phyloP scores from a whole-genome alignment of 2,888 invertebrate species.

The Troides oblongomaculatus region DNA sequence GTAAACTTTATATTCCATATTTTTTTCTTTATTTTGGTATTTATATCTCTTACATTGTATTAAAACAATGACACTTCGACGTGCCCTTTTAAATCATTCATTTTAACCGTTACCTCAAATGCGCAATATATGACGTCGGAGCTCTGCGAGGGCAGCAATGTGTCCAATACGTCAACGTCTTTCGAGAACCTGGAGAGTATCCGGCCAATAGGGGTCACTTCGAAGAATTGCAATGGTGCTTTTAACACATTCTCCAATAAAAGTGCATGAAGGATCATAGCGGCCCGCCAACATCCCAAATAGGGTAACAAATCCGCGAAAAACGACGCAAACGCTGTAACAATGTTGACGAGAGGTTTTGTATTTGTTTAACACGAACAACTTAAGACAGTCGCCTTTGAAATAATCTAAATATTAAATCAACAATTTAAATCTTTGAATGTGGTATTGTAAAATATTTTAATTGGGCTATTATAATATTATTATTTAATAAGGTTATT shows the following conservation, averaged over 20 bases:
- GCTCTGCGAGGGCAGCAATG: constrained; percentile 83
- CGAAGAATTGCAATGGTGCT: constrained; percentile 87
- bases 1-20: no score
- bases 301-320: constrained; percentile 84
- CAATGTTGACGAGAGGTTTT: constrained; percentile 52
- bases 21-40: no score
- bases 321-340: constrained; percentile 85
- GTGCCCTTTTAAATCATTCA: background rate
- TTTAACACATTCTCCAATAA: constrained; percentile 82
- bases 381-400: no score
- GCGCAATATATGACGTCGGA: constrained; percentile 85
- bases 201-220: constrained; percentile 88
- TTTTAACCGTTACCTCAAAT: constrained; percentile 82
- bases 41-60: no score
- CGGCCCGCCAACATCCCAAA: constrained; percentile 85
- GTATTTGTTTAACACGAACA: background rate
- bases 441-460: no score
- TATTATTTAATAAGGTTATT: no score
- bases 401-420: no score
- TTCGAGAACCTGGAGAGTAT: constrained; percentile 87
- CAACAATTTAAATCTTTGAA: no score
- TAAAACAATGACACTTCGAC: no score
- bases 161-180: constrained; percentile 87
- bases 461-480: no score
- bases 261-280: constrained; percentile 79